Evolutionary conservation across 2,888 invertebrate species (phyloP).

Genomic region (Nephrotoma appendiculata): DNA sequence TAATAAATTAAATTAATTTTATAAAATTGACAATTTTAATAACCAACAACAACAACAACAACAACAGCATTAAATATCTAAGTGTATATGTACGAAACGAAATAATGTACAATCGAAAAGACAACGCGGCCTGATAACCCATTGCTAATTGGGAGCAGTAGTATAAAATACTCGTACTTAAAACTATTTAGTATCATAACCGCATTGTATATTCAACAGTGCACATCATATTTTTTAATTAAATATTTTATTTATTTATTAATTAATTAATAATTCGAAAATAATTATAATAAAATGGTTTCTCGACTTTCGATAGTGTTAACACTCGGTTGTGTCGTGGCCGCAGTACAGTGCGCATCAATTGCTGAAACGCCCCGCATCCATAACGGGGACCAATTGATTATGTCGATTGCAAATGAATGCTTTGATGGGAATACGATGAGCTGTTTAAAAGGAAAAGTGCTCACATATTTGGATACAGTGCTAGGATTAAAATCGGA

Average conservation of each 20-base stretch:
- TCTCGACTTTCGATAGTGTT: slow-evolving; percentile 33
- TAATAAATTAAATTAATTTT: background rate
- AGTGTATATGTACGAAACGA: background rate
- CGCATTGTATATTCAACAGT: slow-evolving; percentile 26
- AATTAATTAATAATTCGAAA: slow-evolving; percentile 2
- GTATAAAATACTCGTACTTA: slow-evolving; percentile 32
- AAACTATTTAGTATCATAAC: slow-evolving; percentile 31
- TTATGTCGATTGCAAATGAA: slow-evolving; percentile 54
- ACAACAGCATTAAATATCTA: slow-evolving; percentile 1
- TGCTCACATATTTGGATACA: slow-evolving; percentile 60
- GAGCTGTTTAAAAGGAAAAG: slow-evolving; percentile 63
- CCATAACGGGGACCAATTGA: slow-evolving; percentile 49
- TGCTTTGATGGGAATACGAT: slow-evolving; percentile 54
- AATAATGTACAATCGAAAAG: slow-evolving; percentile 20
- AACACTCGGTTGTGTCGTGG: slow-evolving; percentile 38
- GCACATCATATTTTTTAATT: slow-evolving; percentile 13
- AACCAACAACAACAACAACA: background rate
- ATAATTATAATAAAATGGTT: slow-evolving; percentile 20
- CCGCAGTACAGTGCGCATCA: slow-evolving; percentile 38
- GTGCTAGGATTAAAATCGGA: slow-evolving; percentile 47
- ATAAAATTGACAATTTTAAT: background rate
- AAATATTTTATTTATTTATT: slow-evolving; percentile 3
- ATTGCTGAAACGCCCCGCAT: slow-evolving; percentile 38
- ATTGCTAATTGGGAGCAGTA: slow-evolving; percentile 27
- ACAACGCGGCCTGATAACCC: slow-evolving; percentile 30